Percentiles rank a stretch among this genome's conserved stretches.
phyloP scores from a whole-genome alignment of 2,113 vertebrate genomes.

The Sterrhoptilus dennistouni region DNA sequence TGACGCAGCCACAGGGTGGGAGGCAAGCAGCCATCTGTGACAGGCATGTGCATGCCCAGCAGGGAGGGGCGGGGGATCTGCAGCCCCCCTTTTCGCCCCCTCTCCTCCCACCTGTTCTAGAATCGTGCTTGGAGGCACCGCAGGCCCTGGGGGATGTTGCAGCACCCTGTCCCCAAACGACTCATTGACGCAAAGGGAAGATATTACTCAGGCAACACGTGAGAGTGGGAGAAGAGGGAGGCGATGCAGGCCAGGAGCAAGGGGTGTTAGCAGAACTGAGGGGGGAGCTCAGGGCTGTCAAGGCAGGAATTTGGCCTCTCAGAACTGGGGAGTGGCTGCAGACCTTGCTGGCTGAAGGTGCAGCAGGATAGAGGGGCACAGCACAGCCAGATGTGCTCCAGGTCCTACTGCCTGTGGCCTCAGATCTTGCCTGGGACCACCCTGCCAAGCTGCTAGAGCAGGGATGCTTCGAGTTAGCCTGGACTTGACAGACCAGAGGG shows the following conservation, averaged over 20 bases:
- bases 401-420: background rate
- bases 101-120: background rate
- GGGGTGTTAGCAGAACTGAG: background rate
- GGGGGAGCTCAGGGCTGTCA: background rate
- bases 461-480: background rate
- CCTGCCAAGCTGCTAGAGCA: background rate
- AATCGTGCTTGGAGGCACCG: background rate
- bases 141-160: background rate
- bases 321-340: background rate
- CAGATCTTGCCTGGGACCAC: background rate
- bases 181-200: background rate
- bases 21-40: conserved; percentile 16
- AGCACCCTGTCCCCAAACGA: background rate
- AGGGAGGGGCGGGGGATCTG: background rate
- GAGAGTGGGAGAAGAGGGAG: background rate
- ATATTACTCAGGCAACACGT: background rate
- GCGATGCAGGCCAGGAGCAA: background rate
- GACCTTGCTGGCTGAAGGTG: background rate
- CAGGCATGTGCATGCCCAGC: background rate
- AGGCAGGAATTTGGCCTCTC: background rate
- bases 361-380: background rate
- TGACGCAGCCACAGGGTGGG: background rate
- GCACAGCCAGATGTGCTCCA: background rate
- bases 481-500: background rate
- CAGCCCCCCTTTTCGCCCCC: background rate